Evolutionary conservation across 2,797 vertebrate species (phyloP).

Genomic region (Stomatorhinus walkeri): DNA sequence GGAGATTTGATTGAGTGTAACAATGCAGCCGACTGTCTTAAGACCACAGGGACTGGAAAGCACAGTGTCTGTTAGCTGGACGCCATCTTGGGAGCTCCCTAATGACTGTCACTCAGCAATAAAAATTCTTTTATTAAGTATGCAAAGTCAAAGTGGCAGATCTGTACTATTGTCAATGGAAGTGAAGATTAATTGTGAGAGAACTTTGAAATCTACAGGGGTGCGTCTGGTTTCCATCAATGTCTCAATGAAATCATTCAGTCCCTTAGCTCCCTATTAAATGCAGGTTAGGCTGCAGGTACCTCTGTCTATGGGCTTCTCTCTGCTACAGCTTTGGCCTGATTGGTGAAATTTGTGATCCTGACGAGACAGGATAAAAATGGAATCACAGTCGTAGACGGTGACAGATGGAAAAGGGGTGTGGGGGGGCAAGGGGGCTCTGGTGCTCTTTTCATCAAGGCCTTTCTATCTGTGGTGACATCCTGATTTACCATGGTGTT

Average conservation of each 20-base stretch:
- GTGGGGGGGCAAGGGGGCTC: not conserved
- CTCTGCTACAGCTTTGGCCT: not conserved
- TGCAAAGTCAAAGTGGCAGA: not conserved
- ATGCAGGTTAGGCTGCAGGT: not conserved
- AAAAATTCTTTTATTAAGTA: not conserved
- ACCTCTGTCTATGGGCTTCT: not conserved
- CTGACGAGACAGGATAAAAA: not conserved
- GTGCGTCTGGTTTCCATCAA: not conserved
- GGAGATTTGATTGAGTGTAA: not conserved
- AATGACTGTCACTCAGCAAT: not conserved
- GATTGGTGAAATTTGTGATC: not conserved
- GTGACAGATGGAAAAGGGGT: not conserved
- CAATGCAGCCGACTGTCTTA: not conserved
- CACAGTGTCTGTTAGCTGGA: not conserved
- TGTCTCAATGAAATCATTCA: not conserved
- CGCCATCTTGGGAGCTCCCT: not conserved
- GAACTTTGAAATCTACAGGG: not conserved
- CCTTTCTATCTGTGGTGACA: not conserved
- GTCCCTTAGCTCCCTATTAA: not conserved
- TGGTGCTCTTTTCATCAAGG: not conserved
- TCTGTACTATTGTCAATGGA: not conserved
- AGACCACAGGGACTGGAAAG: not conserved
- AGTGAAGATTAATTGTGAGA: not conserved
- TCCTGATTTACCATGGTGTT: not conserved
- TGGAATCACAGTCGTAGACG: not conserved